Conservation (phyloP, 2,113 vertebrate genomes). For the Epinephelus fuscoguttatus region DNA sequence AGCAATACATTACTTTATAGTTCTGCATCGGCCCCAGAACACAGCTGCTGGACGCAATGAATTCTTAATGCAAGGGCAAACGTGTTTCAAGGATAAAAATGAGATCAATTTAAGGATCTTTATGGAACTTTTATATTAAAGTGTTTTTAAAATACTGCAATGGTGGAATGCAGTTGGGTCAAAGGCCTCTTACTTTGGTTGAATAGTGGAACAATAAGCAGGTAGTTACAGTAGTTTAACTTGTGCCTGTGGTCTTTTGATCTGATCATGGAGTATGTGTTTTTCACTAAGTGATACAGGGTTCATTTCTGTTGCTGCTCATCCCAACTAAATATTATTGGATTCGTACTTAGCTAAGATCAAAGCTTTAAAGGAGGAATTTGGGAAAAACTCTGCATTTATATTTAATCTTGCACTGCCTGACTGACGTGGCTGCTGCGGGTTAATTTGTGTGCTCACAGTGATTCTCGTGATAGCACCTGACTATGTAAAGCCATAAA, state of each 20-base stretch:
- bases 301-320: not conserved
- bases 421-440: slow-evolving; percentile 14
- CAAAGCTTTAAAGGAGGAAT: slow-evolving; percentile 11
- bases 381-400: slow-evolving; percentile 13
- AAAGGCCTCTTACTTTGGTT: not conserved
- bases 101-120: not conserved
- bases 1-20: not conserved
- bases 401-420: slow-evolving; percentile 29
- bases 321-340: not conserved
- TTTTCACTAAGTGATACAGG: not conserved
- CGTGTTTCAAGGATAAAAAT: slow-evolving; percentile 11
- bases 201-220: not conserved
- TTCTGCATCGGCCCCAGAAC: not conserved
- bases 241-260: not conserved
- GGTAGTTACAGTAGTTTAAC: not conserved
- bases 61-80: not conserved
- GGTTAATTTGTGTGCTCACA: slow-evolving; percentile 9
- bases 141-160: slow-evolving; percentile 12
- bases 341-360: slow-evolving; percentile 15
- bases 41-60: not conserved
- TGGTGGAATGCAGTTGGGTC: not conserved
- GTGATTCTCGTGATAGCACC: slow-evolving; percentile 34
- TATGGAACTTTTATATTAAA: not conserved
- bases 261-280: not conserved
- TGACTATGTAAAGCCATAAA: slow-evolving; percentile 12